Base-by-base conservation (phyloP, 2,888 invertebrate species). In the Rhyacophila evoluta region DNA sequence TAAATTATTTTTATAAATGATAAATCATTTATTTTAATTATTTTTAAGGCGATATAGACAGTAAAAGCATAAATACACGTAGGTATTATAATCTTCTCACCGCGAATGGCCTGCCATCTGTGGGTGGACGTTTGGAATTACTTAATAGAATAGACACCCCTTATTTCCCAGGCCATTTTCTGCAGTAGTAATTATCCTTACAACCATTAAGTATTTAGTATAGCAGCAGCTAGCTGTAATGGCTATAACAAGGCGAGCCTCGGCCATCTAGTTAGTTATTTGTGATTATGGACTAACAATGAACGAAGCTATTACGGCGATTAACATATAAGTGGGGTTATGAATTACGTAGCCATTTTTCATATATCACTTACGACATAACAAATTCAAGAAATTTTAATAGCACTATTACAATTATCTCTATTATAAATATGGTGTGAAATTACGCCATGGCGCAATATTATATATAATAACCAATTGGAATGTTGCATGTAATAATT, bases 121-220 rank as follows among this genome's bases (percentile, higher is more conserved):
- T 55, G 25, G 6, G 8, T 10, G 15, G 19, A 55, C 55, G 55
- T 55, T 8, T 19, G 10, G 55, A 55, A 55, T 55, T 25, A 55
- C 25, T 15, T 8, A 25, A 8, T 55, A 55, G 25, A 74, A 72
- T 77, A 72, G 67, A 72, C 55, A 55, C 33, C 69, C 33, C 71
- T 8, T 72, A 75, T 67, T 75, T 70, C 67, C 39, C 28, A 29
- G 73, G 74, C 81, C 70, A 72, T 81, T 81, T 80, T 81, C 78
- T 79, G 77, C 78, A 81, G 73, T 68, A 72, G 81, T 77, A 77
- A 81, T 81, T 78, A 81, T 78, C 76, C 76, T 81, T 78, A 78
- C 76, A 78, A 71, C 78, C 76, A 78, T 81, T 75, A 27, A 76
- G 74, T 76, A 75, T 76, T 76, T 73, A 79, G 79, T 77, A 55